A percentile compares a stretch with the other conserved stretches of the same genome.
Evolutionary conservation across 2,113 vertebrate genomes (phyloP).

Genomic region (Athene noctua): DNA sequence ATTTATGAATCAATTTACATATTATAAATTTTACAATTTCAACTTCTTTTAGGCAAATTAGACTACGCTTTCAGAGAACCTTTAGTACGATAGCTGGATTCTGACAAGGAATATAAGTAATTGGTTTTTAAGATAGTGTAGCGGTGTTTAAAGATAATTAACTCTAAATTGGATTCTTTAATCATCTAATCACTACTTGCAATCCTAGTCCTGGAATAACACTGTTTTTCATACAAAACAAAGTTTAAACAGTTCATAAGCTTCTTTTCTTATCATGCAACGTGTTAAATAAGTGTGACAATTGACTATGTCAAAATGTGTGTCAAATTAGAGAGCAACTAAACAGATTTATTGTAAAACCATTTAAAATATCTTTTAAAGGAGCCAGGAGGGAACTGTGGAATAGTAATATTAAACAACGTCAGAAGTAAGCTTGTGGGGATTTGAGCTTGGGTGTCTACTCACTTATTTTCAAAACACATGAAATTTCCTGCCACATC

Average conservation of each 20-base stretch:
- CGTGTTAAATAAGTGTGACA: neutral
- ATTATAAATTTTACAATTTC: neutral
- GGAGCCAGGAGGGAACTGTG: neutral
- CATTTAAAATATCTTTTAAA: constrained; percentile 45
- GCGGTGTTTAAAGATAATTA: neutral
- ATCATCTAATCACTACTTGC: neutral
- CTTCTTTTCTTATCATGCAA: neutral
- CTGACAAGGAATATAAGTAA: neutral
- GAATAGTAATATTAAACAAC: constrained; percentile 48
- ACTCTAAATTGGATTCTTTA: neutral
- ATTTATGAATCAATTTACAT: neutral
- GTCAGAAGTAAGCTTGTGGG: constrained; percentile 47
- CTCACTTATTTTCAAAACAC: constrained; percentile 45
- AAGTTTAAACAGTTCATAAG: neutral
- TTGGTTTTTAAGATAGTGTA: neutral
- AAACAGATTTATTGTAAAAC: constrained; percentile 44
- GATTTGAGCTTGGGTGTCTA: constrained; percentile 35
- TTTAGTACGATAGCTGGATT: neutral
- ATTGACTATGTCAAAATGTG: constrained; percentile 29
- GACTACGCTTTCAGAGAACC: neutral
- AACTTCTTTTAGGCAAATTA: neutral
- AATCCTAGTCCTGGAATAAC: neutral
- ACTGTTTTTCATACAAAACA: neutral
- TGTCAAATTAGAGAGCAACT: constrained; percentile 28
- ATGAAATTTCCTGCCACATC: constrained; percentile 21